Evolutionary conservation across 2,888 invertebrate genomes (phyloP), one percentile per base, ranked within the genome.

Genomic region (Aphrophora alni): DNA sequence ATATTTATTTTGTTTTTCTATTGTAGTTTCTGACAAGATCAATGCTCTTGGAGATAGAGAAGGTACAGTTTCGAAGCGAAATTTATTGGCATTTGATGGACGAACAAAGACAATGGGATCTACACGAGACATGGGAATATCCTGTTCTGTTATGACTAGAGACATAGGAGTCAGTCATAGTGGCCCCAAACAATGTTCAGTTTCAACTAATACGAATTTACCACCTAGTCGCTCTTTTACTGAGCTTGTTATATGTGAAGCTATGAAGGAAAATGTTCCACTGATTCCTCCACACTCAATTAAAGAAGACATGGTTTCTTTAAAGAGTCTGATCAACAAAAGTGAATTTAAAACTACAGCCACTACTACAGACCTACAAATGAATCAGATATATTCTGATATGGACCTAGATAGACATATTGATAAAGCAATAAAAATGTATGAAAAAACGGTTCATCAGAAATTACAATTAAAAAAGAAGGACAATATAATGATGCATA

Each of bases 91-190:
- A 59, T 14, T 44, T 14, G 44, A 44, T 2, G 33, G 33, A 33
- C n/a, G 25, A 26, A 70, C 69, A 28, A 33, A 33, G 4, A 10
- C 69, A 70, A 24, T 26, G 7, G 71, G 59, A 21, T 33, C 68
- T 24, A 90, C 89, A 14, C 90, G 93, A 84, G 93, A 93, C 86
- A 91, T 93, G 82, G 93, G 92, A 74, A 92, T 93, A 1, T 93
- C 93, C 88, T 92, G 91, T 84, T 88, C 90, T 4, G 91, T 91
- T 33, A 88, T 92, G 82, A 92, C 92, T 0, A 88, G 93, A 82
- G 93, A 93, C 86, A 89, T 93, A 77, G 93, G 93, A 3, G 91
- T 91, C 7, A 75, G 59, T 26, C 78, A 78, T n/a, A 73, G 74
- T 17, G 75, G 75, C 24, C 78, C 75, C 17, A 59, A 59, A 59